Evolutionary conservation across 2,888 invertebrate species (phyloP).

Genomic region (Agriopis leucophaearia): DNA sequence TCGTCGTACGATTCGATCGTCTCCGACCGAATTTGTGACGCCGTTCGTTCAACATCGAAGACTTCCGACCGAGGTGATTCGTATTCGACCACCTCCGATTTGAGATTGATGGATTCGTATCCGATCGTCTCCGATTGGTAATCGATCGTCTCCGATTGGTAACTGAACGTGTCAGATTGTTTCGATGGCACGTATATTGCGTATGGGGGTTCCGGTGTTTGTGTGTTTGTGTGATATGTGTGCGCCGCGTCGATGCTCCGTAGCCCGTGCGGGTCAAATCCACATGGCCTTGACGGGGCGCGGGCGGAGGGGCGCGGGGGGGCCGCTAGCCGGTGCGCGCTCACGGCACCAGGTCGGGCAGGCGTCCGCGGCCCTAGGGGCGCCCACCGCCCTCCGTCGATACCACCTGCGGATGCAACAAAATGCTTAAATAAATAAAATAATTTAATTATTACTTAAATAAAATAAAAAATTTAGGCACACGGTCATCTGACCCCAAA

Average conservation of each 20-base stretch:
- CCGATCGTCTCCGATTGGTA: constrained; percentile 1
- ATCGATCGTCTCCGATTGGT: neutral
- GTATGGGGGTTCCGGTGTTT: constrained; percentile 20
- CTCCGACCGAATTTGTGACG: neutral
- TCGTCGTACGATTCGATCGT: constrained; percentile 10
- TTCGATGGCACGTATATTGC: neutral
- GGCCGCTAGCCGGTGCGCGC: constrained; percentile 66
- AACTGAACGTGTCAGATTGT: neutral
- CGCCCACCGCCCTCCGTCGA: constrained; percentile 74
- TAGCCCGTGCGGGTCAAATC: constrained; percentile 44
- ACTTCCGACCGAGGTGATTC: neutral
- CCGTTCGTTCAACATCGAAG: constrained; percentile 11
- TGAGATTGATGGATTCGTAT: neutral
- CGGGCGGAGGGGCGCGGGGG: constrained; percentile 40
- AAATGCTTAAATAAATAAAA: too few relatives aligned
- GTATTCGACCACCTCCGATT: neutral
- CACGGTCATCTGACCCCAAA: too few relatives aligned
- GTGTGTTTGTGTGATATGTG: constrained; percentile 36
- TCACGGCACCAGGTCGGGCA: constrained; percentile 88
- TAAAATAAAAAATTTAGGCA: too few relatives aligned
- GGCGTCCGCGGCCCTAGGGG: constrained; percentile 87
- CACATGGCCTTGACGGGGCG: constrained; percentile 38
- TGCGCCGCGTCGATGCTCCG: constrained; percentile 44
- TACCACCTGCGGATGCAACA: constrained; percentile 69
- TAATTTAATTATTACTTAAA: too few relatives aligned